Percentiles rank a stretch among this genome's conserved stretches.
phyloP scores from a whole-genome alignment of 2,888 invertebrate genomes.

The Acrobeloides nanus region DNA sequence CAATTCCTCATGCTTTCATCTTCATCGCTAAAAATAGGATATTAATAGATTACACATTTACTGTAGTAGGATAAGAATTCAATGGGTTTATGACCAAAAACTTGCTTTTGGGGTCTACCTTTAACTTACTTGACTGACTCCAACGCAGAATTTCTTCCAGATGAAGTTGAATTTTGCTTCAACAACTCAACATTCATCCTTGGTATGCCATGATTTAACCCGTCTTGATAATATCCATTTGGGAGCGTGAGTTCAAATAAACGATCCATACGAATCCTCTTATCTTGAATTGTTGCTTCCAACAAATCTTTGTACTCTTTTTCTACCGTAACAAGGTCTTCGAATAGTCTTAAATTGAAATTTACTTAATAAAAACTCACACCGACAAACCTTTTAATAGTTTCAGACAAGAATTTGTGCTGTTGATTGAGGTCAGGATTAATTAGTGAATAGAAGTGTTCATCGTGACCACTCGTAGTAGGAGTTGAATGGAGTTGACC shows the following conservation, averaged over 20 bases:
- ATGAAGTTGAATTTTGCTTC: no score
- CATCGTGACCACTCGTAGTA: no score
- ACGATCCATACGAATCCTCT: constrained; percentile 63
- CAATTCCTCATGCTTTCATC: constrained; percentile 23
- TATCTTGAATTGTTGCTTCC: constrained; percentile 67
- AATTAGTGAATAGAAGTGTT: neutral
- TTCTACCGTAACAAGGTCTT: constrained; percentile 71
- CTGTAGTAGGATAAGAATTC: constrained; percentile 3
- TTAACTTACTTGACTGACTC: constrained; percentile 54
- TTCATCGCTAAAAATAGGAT: constrained; percentile 15
- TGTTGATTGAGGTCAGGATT: constrained; percentile 16
- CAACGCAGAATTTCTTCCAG: constrained; percentile 26
- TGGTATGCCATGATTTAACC: no score
- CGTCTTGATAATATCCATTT: no score
- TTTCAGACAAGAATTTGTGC: constrained; percentile 21
- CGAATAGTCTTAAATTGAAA: constrained; percentile 60
- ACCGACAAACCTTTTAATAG: constrained; percentile 15
- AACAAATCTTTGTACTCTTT: constrained; percentile 68
- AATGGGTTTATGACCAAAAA: neutral
- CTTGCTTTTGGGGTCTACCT: neutral
- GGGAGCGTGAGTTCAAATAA: no score
- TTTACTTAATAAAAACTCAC: neutral
- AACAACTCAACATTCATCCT: no score
- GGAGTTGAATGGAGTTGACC: no score
- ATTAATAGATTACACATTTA: constrained; percentile 9